Evolutionary conservation across 2,888 invertebrate species (phyloP), one percentile per base, ranked within the genome.

Genomic region (Sphaerophoria taeniata): DNA sequence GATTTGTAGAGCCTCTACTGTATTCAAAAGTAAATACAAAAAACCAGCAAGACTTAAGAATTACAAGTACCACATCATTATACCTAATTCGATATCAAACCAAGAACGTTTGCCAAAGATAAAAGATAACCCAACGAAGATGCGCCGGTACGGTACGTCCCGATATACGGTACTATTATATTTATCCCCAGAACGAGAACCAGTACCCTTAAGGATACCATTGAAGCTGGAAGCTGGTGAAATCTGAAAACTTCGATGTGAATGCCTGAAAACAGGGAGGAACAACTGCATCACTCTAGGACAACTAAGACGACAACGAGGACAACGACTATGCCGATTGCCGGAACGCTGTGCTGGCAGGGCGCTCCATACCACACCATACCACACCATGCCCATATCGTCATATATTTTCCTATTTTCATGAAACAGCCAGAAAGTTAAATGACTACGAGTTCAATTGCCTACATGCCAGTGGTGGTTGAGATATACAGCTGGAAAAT

Each of bases 21-120:
- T 67, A 53, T 53, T 24, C 5, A 16, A 43, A 33, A 34, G 14
- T 43, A 24, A 6, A 14, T n/a, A 33, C n/a, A 4, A 51, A 39
- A 45, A 34, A 61, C 14, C 14, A 43, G 14, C 34, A 51, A 72
- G 49, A 84, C 56, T 60, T 60, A 80, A 71, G 75, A 71, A 84
- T 79, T 84, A 80, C 84, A 84, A 84, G 80, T 80, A 84, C 84
- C 84, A 84, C 84, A 84, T 84, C 84, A 84, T 84, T 84, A 84
- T 84, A 80, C 84, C 84, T 84, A 84, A 84, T 84, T 84, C 80
- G 80, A 84, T 84, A 84, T 84, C 84, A 80, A 75, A 84, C 71
- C 75, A 80, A 80, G 84, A 75, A 80, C 80, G 84, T 61, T 84
- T 84, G 84, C 84, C 84, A 84, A 80, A 84, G 84, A 84, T 84